Base-by-base conservation (phyloP, 2,113 vertebrate genomes). In the Ranitomeya variabilis region DNA sequence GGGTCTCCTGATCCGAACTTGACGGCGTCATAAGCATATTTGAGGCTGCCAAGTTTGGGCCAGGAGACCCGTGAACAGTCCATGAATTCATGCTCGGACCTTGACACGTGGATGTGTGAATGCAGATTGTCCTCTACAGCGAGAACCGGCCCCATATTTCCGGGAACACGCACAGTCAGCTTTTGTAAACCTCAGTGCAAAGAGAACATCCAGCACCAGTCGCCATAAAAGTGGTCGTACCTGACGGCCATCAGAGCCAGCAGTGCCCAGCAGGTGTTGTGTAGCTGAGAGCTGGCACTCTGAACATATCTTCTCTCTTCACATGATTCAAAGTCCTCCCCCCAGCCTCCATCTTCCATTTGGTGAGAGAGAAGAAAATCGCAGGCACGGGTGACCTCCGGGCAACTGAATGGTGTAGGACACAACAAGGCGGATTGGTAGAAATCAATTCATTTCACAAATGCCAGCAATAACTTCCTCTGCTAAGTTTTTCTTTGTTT, bases 321-420 rank as follows among this genome's bases (percentile, higher is more conserved):
- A 0, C 98, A 99, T 0, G 98, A 99, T 92, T 99, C 96, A 0
- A 99, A 99, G 92, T 99, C 95, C 91, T 99, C 98, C 23, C 98
- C 98, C 98, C 98, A 99, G 10, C 98, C 98, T 0, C 98, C 98
- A 0, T 98, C 97, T 16, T 90, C 90, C 98, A 98, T 99, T 94
- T 99, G 98, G 74, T 86, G 93, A 86, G 96, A 95, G 83, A 99
- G 85, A 87, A 99, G 95, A 94, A 99, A 99, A 86, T 91, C 92
- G 85, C 98, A 99, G 37, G 97, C 98, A 76, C 13, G 93, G 90
- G 93, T 90, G 83, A 99, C 96, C 91, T 97, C 97, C 0, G 0
- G 82, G 86, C 96, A 95, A 2, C 90, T 95, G 14, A 51, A 3
- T 37, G 83, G 12, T 55, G 7, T 59, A 45, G 77, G 91, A 4